A percentile compares a stretch with the other conserved stretches of the same genome.
Evolutionary conservation across 2,888 invertebrate species (phyloP).

Genomic region (Drosophila borealis): DNA sequence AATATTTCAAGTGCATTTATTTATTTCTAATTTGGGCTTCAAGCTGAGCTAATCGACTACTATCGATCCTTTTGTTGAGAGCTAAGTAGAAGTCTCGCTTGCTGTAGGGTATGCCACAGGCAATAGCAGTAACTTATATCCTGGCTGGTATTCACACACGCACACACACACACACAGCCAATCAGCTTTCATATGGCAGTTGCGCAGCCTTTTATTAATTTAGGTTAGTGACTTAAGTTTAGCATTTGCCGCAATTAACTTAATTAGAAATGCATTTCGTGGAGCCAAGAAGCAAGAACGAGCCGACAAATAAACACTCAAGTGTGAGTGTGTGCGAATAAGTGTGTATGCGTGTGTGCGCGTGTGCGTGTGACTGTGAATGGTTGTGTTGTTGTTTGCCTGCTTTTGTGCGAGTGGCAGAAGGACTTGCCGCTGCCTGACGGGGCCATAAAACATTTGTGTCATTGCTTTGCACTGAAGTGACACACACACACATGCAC

Average conservation of each 20-base stretch:
- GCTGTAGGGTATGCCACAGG: slow-evolving; percentile 24
- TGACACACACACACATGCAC: slow-evolving; percentile 17
- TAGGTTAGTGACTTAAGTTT: slow-evolving; percentile 79
- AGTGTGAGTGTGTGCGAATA: slow-evolving; percentile 4
- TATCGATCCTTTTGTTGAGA: background rate
- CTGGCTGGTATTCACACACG: slow-evolving; percentile 24
- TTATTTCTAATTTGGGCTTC: background rate
- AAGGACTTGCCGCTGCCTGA: slow-evolving; percentile 41
- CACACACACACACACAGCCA: slow-evolving; percentile 8
- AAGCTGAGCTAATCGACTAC: background rate
- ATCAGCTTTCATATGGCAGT: slow-evolving; percentile 20
- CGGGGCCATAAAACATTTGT: slow-evolving; percentile 64
- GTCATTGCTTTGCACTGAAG: slow-evolving; percentile 45
- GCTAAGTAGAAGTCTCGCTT: background rate
- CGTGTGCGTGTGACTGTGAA: slow-evolving; percentile 20
- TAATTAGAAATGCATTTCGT: slow-evolving; percentile 81
- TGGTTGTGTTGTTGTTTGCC: slow-evolving; percentile 22
- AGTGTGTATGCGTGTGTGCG: slow-evolving; percentile 7
- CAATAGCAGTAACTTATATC: slow-evolving; percentile 18
- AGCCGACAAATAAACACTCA: slow-evolving; percentile 36
- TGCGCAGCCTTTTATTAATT: slow-evolving; percentile 71
- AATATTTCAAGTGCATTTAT: background rate
- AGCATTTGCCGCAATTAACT: slow-evolving; percentile 82
- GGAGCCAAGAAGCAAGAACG: slow-evolving; percentile 41
- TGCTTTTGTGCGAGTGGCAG: slow-evolving; percentile 15